Percentiles rank a stretch among this genome's conserved stretches.
phyloP scores from a whole-genome alignment of 2,113 vertebrate species.

The Chlorodrepanis virens region DNA sequence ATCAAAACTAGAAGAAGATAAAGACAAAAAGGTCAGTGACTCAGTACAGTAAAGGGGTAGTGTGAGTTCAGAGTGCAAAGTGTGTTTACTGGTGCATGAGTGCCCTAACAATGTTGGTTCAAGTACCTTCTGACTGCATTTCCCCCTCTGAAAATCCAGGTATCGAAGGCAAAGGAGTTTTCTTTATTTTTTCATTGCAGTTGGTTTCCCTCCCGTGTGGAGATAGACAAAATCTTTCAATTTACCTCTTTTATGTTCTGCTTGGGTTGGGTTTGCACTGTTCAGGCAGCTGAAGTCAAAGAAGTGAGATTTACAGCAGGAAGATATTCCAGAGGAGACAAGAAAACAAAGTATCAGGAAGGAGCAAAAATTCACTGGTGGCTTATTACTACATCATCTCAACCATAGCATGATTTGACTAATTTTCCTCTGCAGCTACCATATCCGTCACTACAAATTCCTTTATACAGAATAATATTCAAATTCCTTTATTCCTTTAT shows the following conservation, averaged over 20 bases:
- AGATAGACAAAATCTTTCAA: background rate
- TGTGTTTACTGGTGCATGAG: fast-evolving
- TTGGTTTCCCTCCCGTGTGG: background rate
- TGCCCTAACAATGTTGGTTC: background rate
- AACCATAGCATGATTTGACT: background rate
- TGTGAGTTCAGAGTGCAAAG: background rate
- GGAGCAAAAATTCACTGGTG: background rate
- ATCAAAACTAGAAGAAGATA: conserved; percentile 88
- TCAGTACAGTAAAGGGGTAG: background rate
- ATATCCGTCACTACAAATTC: background rate
- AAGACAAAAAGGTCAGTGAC: conserved; percentile 88
- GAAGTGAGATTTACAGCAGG: background rate
- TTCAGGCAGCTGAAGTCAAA: background rate
- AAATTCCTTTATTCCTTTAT: background rate
- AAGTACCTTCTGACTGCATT: background rate
- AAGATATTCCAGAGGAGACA: background rate
- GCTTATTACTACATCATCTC: background rate
- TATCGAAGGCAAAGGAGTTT: background rate
- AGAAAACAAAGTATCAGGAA: background rate
- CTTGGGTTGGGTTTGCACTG: background rate
- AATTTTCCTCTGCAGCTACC: background rate
- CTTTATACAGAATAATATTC: background rate
- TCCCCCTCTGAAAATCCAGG: background rate
- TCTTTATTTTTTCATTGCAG: background rate
- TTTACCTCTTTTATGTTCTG: background rate